Base-by-base conservation (phyloP, 1,140 invertebrate genomes). In the Geopemphigus sp. region DNA sequence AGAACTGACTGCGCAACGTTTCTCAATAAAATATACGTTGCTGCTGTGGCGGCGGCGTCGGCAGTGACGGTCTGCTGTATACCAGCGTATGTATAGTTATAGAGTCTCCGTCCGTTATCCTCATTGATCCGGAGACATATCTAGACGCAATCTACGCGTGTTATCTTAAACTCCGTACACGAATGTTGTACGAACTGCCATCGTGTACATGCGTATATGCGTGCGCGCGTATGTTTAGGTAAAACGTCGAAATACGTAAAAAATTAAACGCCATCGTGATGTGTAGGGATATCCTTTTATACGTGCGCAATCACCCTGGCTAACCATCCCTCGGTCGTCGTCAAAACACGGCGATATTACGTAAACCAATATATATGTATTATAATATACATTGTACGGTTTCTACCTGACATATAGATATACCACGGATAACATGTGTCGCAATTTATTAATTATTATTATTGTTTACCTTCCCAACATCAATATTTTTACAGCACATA, bases 1-100 rank as follows among this genome's bases (percentile, higher is more conserved):
- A 54, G 54, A 76, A 76, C 32, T 45, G 54, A n/a, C n/a, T n/a
- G n/a, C 72, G n/a, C 11, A 47, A 78, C 74, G 57, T 78, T 73
- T 76, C 56, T 32, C 15, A 76, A 39, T 59, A 76, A 53, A 53
- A 53, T 47, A 47, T 45, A 72, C 32, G n/a, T n/a, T n/a, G n/a
- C n/a, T n/a, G n/a, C n/a, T n/a, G n/a, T n/a, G n/a, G n/a, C n/a
- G n/a, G n/a, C n/a, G n/a, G n/a, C n/a, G n/a, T n/a, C n/a, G n/a
- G n/a, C 39, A 45, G 39, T 45, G 39, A 45, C 39, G 39, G 39
- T 5, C 5, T 45, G 5, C 39, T 11, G 5, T 45, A 11, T 45
- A 45, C 39, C 39, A 5, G 11, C 39, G 15, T 53, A n/a, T 15
- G 19, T 54, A 54, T 19, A 5, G 15, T 54, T 54, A 22, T 57